Evolutionary conservation across 2,797 vertebrate genomes (phyloP).

Genomic region (Meda fulgida): DNA sequence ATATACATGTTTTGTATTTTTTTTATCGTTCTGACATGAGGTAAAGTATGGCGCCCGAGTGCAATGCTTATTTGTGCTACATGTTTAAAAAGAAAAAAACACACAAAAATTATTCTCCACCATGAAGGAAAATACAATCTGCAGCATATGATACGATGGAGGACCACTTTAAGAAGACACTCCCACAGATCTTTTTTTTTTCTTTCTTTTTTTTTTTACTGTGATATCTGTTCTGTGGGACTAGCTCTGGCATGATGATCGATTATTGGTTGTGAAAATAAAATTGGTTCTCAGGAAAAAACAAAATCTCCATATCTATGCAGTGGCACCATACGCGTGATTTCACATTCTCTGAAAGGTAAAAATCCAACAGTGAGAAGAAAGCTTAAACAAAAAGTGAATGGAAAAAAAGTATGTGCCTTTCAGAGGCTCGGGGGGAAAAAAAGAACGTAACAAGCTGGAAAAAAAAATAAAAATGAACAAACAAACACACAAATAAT

Average conservation of each 20-base stretch:
- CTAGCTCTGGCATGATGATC: constrained; percentile 67
- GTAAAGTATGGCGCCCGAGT: constrained; percentile 94
- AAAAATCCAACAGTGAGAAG: constrained; percentile 17
- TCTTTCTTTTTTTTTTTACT: too few species aligned
- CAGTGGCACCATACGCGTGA: constrained; percentile 67
- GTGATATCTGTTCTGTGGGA: constrained; percentile 67
- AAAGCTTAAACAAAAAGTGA: constrained; percentile 14
- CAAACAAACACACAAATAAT: background rate
- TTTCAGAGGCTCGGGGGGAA: background rate
- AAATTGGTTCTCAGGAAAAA: constrained; percentile 39
- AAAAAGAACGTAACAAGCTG: constrained; percentile 33
- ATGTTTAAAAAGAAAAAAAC: constrained; percentile 77
- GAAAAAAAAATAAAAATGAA: constrained; percentile 49
- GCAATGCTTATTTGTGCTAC: constrained; percentile 95
- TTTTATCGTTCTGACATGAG: constrained; percentile 86
- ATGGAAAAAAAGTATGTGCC: constrained; percentile 33
- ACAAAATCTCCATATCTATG: constrained; percentile 52
- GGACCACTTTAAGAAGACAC: constrained; percentile 63
- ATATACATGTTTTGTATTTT: constrained; percentile 63
- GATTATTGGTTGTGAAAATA: constrained; percentile 63
- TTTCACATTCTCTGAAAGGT: constrained; percentile 72
- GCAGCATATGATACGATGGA: constrained; percentile 77
- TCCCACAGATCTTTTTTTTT: too few species aligned
- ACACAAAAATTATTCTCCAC: constrained; percentile 59
- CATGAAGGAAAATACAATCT: constrained; percentile 73